A percentile compares a stretch with the other conserved stretches of the same genome.
phyloP scores from a whole-genome alignment of 2,888 invertebrate species.

The Flabesymbios commensalis region DNA sequence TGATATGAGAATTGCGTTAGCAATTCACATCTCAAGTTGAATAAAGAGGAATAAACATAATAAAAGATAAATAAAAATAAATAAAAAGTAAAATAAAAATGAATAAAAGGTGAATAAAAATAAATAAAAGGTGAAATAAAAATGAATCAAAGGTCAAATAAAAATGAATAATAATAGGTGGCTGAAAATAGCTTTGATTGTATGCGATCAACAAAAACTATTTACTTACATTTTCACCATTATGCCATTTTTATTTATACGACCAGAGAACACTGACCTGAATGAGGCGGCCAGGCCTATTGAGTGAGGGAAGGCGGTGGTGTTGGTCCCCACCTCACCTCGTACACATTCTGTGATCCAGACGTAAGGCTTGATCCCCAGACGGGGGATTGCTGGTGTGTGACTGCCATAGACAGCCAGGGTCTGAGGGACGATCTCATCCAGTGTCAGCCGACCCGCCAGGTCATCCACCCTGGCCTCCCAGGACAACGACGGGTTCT shows the following conservation, averaged over 20 bases:
- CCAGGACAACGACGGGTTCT: conserved; percentile 48
- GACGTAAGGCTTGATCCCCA: conserved; percentile 50
- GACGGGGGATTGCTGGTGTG: conserved; percentile 50
- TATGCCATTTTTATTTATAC: too few species aligned
- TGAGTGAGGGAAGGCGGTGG: conserved; percentile 48
- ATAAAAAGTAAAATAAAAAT: background rate
- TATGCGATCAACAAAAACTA: too few species aligned
- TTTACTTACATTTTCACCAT: too few species aligned
- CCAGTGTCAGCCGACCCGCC: conserved; percentile 44
- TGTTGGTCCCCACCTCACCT: conserved; percentile 47
- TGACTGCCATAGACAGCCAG: conserved; percentile 1
- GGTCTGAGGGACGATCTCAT: conserved; percentile 38
- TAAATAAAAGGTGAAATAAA: background rate
- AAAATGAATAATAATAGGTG: too few species aligned
- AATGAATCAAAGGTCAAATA: background rate
- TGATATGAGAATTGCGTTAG: too few species aligned
- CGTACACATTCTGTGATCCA: conserved; percentile 57
- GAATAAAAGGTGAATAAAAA: background rate
- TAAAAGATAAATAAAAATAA: background rate
- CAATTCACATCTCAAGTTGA: too few species aligned
- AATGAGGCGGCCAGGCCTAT: conserved; percentile 54
- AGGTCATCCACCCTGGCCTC: conserved; percentile 48
- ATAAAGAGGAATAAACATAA: too few species aligned
- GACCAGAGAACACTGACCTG: conserved; percentile 41
- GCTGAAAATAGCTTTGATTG: too few species aligned